Evolutionary conservation across 2,888 invertebrate species (phyloP), one percentile per base, ranked within the genome.

Genomic region (Seira musarum): DNA sequence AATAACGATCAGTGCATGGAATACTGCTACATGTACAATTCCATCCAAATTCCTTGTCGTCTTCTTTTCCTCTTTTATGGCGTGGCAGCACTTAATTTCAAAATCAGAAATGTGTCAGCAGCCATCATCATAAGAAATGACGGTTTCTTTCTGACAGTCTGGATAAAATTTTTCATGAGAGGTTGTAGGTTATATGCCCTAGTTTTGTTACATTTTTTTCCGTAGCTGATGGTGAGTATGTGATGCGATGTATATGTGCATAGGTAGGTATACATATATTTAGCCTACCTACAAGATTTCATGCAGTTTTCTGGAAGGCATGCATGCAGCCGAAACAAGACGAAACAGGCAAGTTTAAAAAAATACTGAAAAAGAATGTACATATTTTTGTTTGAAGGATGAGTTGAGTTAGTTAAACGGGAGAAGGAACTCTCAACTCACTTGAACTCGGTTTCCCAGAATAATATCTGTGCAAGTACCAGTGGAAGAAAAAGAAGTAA

Each of bases 71-170:
- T 61, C 61, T 65, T 72, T 79, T 71, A 73, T 73, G 53, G 30
- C 30, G 30, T 2, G 30, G 30, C 30, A 30, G 66, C 80, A 74
- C 73, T 80, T 80, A 80, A 80, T 80, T 80, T 80, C 69, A 60
- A 80, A 80, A 80, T 80, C 80, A 80, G 74, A 80, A 80, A 74
- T 80, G 69, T 80, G 80, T 80, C 80, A 80, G 65, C 21, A 74
- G 66, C 61, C 60, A 80, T 80, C 74, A 67, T 61, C 80, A 74
- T 30, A 66, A 30, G 70, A 70, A 80, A 63, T 15, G 17, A 53
- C 15, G 80, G 63, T 60, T 5, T 30, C 30, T 80, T 73, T 69
- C 72, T 73, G 72, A 73, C 79, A 73, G 79, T 78, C 13, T 73
- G 40, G 40, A 73, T 69, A 73, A 30, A 30, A 30, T 30, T n/a